Conservation (phyloP, 92 coral and sea anemone genomes). For the Phenganax marumi region DNA sequence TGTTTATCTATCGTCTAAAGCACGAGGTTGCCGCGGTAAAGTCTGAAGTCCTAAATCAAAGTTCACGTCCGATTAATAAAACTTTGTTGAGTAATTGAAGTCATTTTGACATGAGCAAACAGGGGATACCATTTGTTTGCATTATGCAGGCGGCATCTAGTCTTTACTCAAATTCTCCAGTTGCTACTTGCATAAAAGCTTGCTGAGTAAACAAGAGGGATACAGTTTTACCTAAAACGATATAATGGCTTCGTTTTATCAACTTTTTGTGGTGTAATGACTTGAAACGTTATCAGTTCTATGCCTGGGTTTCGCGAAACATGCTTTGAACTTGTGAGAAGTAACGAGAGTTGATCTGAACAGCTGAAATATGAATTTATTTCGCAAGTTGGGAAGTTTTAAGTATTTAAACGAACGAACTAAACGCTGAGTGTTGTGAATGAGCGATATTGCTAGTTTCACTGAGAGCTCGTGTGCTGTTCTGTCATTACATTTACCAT, state of each 20-base stretch:
- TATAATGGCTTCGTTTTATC: background rate
- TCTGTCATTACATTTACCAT: slow-evolving; percentile 1
- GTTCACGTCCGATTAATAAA: slow-evolving; percentile 3
- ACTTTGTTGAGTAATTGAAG: background rate
- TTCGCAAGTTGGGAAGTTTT: background rate
- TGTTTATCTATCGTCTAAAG: background rate
- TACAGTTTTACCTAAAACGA: background rate
- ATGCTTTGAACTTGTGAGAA: background rate
- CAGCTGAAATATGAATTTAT: slow-evolving; percentile 4
- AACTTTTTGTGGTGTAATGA: background rate
- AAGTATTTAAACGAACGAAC: background rate
- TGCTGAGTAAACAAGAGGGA: slow-evolving; percentile 2
- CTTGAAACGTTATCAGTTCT: background rate
- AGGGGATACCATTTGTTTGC: slow-evolving; percentile 3
- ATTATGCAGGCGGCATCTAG: background rate
- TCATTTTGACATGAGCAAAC: slow-evolving; percentile 18
- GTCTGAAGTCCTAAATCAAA: background rate
- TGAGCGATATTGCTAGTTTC: background rate
- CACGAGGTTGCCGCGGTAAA: background rate
- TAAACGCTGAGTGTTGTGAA: slow-evolving; percentile 2
- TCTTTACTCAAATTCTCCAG: slow-evolving; percentile 5
- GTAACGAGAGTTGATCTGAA: background rate
- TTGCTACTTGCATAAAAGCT: slow-evolving; percentile 18
- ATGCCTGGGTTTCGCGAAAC: background rate
- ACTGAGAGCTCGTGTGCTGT: slow-evolving; percentile 12